Evolutionary conservation across 1,140 invertebrate genomes (phyloP).

Genomic region (Brachionus rubens): DNA sequence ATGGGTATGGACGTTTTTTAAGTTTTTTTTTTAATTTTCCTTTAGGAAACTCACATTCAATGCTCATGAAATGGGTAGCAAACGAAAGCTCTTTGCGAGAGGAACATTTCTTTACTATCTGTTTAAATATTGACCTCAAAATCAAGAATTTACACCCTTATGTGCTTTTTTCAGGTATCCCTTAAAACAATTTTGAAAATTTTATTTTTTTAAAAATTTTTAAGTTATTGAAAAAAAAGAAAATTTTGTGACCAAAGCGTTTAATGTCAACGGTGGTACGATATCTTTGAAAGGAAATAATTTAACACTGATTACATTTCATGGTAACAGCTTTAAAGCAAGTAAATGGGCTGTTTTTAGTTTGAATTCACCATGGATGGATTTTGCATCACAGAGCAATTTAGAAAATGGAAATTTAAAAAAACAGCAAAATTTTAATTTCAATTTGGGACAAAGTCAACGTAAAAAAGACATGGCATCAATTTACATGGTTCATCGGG

Average conservation of each 20-base stretch:
- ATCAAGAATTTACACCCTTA: no score
- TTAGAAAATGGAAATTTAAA: slow-evolving; percentile 5
- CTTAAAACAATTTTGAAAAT: no score
- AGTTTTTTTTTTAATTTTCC: no score
- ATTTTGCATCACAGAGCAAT: slow-evolving; percentile 77
- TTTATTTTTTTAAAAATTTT: neutral
- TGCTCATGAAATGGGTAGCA: no score
- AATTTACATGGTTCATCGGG: slow-evolving; percentile 82
- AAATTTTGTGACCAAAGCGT: neutral
- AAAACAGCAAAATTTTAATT: slow-evolving; percentile 68
- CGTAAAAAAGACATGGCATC: slow-evolving; percentile 77
- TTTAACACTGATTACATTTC: slow-evolving; percentile 91
- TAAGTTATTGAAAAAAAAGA: slow-evolving; percentile 31
- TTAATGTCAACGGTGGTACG: slow-evolving; percentile 66
- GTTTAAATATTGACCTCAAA: no score
- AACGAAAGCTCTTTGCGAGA: no score
- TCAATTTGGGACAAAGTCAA: slow-evolving; percentile 69
- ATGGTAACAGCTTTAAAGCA: slow-evolving; percentile 92
- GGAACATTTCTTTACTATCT: no score
- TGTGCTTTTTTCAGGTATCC: no score
- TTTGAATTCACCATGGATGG: slow-evolving; percentile 86
- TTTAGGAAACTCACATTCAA: no score
- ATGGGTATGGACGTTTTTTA: no score
- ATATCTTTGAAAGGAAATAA: slow-evolving; percentile 76
- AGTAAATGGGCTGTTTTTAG: slow-evolving; percentile 95